phyloP scores from a whole-genome alignment of 2,797 vertebrate species.

The Loris lydekkerianus region DNA sequence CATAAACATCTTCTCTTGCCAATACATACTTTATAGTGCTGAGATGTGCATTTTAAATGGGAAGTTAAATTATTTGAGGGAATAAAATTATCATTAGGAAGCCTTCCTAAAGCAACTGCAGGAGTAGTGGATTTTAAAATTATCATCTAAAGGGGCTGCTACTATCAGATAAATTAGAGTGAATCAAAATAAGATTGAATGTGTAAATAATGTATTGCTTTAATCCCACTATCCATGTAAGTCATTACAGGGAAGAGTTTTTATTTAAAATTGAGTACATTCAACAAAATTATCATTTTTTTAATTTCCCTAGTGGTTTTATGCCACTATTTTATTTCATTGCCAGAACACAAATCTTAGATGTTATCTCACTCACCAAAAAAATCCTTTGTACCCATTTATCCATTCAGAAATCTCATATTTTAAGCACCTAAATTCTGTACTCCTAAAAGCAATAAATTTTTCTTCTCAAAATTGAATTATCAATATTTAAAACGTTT shows the following conservation, averaged over 20 bases:
- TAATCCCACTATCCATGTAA: constrained; percentile 52
- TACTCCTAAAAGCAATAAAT: constrained; percentile 60
- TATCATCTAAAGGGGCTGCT: constrained; percentile 73
- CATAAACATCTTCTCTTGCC: constrained; percentile 67
- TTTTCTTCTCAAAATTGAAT: constrained; percentile 47
- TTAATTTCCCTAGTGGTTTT: constrained; percentile 20
- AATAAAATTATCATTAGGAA: constrained; percentile 83
- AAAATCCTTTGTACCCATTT: constrained; percentile 22
- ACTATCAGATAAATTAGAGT: constrained; percentile 75
- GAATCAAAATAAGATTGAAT: constrained; percentile 80
- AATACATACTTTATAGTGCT: constrained; percentile 28
- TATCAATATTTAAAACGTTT: constrained; percentile 71
- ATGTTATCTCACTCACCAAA: constrained; percentile 8
- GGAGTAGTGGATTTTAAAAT: constrained; percentile 76
- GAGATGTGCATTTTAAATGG: constrained; percentile 57
- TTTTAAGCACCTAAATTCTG: constrained; percentile 59
- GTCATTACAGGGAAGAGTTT: constrained; percentile 4
- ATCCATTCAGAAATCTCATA: constrained; percentile 35
- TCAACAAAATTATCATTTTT: constrained; percentile 52
- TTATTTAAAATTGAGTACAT: constrained; percentile 60
- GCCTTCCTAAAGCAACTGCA: constrained; percentile 80
- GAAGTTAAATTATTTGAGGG: constrained; percentile 81
- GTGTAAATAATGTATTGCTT: constrained; percentile 73
- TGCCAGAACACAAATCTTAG: constrained; percentile 54
- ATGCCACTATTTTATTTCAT: constrained; percentile 60